Evolutionary conservation across 2,797 vertebrate genomes (phyloP).

Genomic region (Lithobates pipiens): DNA sequence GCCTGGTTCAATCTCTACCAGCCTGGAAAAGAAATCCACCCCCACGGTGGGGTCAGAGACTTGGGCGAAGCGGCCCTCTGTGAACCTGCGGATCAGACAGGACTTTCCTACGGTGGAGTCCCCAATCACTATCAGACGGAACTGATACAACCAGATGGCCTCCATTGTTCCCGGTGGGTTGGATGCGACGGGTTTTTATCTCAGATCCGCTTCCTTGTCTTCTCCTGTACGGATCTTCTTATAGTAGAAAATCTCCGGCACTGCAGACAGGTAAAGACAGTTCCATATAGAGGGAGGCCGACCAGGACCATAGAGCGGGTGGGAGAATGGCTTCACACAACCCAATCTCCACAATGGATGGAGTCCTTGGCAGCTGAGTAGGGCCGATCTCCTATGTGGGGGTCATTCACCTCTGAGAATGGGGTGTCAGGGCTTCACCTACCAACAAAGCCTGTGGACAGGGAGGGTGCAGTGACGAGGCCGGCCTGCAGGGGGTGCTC

Average conservation of each 20-base stretch:
- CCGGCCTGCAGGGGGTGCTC: slow-evolving; percentile 2
- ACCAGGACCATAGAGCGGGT: not conserved
- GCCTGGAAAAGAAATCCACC: slow-evolving; percentile 95
- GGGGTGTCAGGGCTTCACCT: not conserved
- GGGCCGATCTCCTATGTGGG: too few species aligned
- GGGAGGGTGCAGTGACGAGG: not conserved
- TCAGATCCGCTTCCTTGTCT: not conserved
- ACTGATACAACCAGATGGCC: slow-evolving; percentile 97
- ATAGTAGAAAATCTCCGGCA: not conserved
- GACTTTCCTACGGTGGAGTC: slow-evolving; percentile 96
- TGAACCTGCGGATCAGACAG: slow-evolving; percentile 94
- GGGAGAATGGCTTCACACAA: too few species aligned
- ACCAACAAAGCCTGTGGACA: not conserved
- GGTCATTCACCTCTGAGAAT: not conserved
- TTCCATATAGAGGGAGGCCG: not conserved
- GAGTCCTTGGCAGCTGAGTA: too few species aligned
- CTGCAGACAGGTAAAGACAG: not conserved
- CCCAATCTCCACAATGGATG: not conserved
- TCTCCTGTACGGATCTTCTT: not conserved
- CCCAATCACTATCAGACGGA: slow-evolving; percentile 93
- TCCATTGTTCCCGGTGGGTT: slow-evolving; percentile 78
- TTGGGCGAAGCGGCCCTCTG: slow-evolving; percentile 92
- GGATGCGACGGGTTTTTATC: too few species aligned
- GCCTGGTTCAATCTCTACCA: slow-evolving; percentile 94
- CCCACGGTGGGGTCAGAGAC: slow-evolving; percentile 95